Conservation (phyloP, 2,888 invertebrate species). For the Odontocerum albicorne region DNA sequence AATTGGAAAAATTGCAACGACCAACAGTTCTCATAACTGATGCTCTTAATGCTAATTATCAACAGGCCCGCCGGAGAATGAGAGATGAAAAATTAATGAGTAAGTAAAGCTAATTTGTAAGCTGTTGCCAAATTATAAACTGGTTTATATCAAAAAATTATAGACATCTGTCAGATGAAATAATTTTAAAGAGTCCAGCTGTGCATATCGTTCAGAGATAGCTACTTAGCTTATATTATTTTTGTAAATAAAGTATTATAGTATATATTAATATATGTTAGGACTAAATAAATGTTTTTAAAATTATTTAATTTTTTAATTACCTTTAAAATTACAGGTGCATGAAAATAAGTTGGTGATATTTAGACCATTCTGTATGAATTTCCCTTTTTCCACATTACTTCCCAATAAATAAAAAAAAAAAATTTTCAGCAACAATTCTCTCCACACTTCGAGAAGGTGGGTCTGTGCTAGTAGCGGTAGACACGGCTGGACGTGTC, state of each 20-base stretch:
- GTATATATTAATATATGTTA: no score
- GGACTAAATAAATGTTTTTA: no score
- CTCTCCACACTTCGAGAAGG: conserved; percentile 89
- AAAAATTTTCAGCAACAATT: conserved; percentile 77
- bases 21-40: conserved; percentile 95
- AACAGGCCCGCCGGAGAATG: conserved; percentile 84
- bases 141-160: neutral
- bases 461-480: conserved; percentile 94
- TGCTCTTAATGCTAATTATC: conserved; percentile 92
- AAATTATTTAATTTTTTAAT: neutral
- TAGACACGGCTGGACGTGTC: conserved; percentile 96
- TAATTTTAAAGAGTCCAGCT: no score
- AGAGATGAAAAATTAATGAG: conserved; percentile 97
- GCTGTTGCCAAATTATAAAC: neutral
- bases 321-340: no score
- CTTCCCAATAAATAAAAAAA: no score
- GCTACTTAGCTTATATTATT: no score
- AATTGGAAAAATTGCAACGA: conserved; percentile 84
- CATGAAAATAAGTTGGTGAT: no score
- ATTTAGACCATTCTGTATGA: no score
- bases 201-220: no score
- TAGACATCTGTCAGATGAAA: no score
- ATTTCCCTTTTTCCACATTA: no score
- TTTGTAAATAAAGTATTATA: no score
- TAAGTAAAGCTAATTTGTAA: conserved; percentile 52